Conservation (phyloP, 1,140 invertebrate genomes). For the Eufriesea mexicana region DNA sequence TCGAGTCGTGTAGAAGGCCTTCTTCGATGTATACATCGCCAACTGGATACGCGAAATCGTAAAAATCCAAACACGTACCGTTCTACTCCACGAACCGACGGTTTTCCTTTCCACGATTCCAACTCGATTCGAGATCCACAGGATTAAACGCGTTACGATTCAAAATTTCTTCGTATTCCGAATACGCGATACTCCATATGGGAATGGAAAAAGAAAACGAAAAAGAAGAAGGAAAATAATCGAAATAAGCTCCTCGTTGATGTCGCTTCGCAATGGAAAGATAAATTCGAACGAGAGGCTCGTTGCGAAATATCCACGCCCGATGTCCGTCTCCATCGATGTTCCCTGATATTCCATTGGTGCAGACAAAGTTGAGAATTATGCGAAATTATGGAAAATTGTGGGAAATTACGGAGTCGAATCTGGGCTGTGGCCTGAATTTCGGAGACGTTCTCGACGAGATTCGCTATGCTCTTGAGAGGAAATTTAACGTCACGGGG, state of each 20-base stretch:
- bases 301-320: neutral
- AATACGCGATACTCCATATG: too few species aligned
- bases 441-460: conserved; percentile 4
- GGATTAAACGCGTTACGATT: too few species aligned
- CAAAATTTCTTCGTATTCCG: too few species aligned
- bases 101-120: too few species aligned
- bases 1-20: neutral
- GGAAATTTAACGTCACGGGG: neutral
- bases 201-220: too few species aligned
- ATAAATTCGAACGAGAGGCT: neutral
- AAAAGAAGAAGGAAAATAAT: too few species aligned
- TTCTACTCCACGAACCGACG: too few species aligned
- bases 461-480: neutral
- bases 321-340: neutral
- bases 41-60: neutral
- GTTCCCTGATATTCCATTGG: neutral
- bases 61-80: neutral
- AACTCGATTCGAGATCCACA: too few species aligned
- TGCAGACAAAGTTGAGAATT: conserved; percentile 1
- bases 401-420: neutral
- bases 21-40: neutral
- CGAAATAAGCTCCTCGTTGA: too few species aligned
- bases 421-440: neutral
- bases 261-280: too few species aligned
- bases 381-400: neutral